Percentiles rank a stretch among this genome's conserved stretches.
Conservation (phyloP, 1,140 invertebrate genomes). For the Procambarus clarkii region DNA sequence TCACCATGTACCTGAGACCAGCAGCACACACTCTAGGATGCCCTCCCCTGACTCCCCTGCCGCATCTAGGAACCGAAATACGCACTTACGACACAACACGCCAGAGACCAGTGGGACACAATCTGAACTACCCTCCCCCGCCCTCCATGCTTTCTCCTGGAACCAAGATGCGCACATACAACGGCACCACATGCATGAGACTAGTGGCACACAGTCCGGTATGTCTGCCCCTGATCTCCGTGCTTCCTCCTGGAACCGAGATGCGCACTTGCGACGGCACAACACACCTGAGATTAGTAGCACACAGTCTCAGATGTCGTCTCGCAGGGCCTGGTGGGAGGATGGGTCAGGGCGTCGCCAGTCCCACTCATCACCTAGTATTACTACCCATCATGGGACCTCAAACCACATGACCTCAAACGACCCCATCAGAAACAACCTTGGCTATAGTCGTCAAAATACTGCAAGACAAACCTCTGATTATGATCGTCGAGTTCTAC, state of each 20-base stretch:
- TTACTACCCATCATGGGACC: neutral
- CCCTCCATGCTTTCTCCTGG: neutral
- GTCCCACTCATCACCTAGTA: neutral
- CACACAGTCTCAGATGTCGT: neutral
- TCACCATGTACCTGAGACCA: neutral
- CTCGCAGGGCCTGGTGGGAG: constrained; percentile 2
- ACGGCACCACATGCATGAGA: neutral
- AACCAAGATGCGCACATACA: neutral
- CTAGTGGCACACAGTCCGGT: neutral
- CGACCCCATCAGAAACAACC: neutral
- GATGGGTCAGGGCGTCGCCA: neutral
- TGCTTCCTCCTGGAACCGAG: neutral
- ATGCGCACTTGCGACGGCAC: neutral
- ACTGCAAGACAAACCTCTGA: neutral
- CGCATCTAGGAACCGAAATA: neutral
- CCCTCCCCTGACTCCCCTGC: neutral
- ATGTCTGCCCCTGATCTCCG: neutral
- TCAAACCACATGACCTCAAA: neutral
- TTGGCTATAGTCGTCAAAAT: neutral
- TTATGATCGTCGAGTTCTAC: neutral
- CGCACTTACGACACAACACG: neutral
- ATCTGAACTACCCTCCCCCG: too few species aligned
- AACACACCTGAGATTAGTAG: neutral
- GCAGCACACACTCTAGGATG: neutral
- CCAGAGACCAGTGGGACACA: neutral